These are phyloP conservation scores for Lasius fuliginosus DNA, from an alignment of 2,888 invertebrate species.

Conservation along the genomic window DNA sequence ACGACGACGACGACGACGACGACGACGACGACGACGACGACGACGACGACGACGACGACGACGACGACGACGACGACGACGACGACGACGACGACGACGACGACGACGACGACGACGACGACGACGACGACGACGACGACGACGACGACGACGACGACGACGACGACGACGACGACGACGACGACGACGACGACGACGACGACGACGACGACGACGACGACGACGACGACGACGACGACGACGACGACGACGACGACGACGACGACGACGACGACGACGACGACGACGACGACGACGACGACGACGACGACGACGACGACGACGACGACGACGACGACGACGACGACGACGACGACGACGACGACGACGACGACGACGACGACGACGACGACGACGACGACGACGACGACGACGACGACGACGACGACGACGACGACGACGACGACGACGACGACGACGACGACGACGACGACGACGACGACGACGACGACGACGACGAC, in stretches of 20 bases:
- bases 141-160: conserved; percentile 4
- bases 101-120: conserved; percentile 3
- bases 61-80: background rate
- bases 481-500: background rate
- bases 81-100: conserved; percentile 4
- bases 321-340: background rate
- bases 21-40: conserved; percentile 4
- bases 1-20: no score
- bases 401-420: background rate
- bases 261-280: background rate
- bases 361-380: background rate
- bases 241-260: background rate
- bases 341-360: background rate
- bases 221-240: background rate
- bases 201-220: background rate
- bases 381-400: background rate
- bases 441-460: background rate
- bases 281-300: background rate
- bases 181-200: background rate
- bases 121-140: background rate
- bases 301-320: background rate
- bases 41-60: conserved; percentile 3
- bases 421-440: background rate
- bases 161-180: conserved; percentile 3
- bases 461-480: background rate